Evolutionary conservation across 2,797 vertebrate genomes (phyloP).

Genomic region (Atherinosoma microstoma): DNA sequence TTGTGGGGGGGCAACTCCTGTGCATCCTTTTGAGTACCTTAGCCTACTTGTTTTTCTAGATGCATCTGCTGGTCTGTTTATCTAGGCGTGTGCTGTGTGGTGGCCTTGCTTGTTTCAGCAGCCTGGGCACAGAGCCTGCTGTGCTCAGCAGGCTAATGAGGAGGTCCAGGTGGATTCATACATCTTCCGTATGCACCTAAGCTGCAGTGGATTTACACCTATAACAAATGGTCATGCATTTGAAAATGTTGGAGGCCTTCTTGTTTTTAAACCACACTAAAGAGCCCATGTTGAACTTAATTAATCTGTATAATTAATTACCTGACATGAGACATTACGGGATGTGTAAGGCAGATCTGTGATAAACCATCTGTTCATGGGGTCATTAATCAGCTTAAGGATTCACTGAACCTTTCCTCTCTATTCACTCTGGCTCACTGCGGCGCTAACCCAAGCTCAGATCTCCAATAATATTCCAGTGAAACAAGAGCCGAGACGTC

Average conservation of each 20-base stretch:
- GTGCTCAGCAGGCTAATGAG: conserved; percentile 71
- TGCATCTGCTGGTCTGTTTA: conserved; percentile 67
- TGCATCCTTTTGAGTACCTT: conserved; percentile 46
- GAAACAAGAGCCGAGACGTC: conserved; percentile 3
- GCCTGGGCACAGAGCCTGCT: conserved; percentile 49
- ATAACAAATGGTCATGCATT: conserved; percentile 71
- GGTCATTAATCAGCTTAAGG: conserved; percentile 81
- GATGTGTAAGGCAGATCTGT: conserved; percentile 79
- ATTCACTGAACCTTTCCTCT: conserved; percentile 64
- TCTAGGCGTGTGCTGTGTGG: conserved; percentile 36
- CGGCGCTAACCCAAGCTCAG: conserved; percentile 20
- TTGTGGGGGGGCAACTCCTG: neutral
- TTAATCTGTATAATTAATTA: conserved; percentile 84
- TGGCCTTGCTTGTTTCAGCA: conserved; percentile 68
- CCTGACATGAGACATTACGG: conserved; percentile 77
- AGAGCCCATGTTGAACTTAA: conserved; percentile 80
- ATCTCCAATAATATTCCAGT: conserved; percentile 13
- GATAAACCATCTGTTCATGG: conserved; percentile 81
- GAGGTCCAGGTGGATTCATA: conserved; percentile 67
- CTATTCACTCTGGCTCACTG: conserved; percentile 29
- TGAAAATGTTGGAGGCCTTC: conserved; percentile 70
- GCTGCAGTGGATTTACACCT: conserved; percentile 67
- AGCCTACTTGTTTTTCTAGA: conserved; percentile 67
- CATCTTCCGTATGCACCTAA: conserved; percentile 64
- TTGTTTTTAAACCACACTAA: conserved; percentile 68